phyloP scores from a whole-genome alignment of 2,888 invertebrate species.

The Macropis europaea region DNA sequence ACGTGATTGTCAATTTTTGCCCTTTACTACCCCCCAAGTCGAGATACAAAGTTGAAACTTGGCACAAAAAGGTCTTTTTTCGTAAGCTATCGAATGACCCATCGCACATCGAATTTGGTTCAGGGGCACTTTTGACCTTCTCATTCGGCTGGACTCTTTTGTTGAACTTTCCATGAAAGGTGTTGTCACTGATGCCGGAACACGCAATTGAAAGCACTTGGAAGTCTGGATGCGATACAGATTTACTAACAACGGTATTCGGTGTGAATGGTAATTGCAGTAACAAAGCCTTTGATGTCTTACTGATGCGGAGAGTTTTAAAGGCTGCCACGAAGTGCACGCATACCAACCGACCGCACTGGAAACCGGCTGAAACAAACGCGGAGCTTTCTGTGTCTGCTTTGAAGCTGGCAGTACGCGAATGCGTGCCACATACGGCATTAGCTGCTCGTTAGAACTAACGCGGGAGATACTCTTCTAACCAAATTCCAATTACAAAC shows the following conservation, averaged over 20 bases:
- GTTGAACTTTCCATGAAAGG: too few relatives aligned
- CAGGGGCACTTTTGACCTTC: too few relatives aligned
- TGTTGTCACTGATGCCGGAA: too few relatives aligned
- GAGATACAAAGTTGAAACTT: too few relatives aligned
- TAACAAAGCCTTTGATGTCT: constrained; percentile 58
- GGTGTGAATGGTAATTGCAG: constrained; percentile 47
- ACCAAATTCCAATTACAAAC: constrained; percentile 17
- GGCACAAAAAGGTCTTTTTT: too few relatives aligned
- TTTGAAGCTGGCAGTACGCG: constrained; percentile 39
- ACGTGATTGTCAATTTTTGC: too few relatives aligned
- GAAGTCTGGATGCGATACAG: background rate
- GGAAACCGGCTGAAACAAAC: constrained; percentile 39
- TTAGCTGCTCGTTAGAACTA: constrained; percentile 52
- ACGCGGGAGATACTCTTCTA: constrained; percentile 35
- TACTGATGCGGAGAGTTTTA: constrained; percentile 53
- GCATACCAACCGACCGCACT: constrained; percentile 53
- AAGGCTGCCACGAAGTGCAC: constrained; percentile 47
- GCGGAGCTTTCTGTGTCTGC: constrained; percentile 44
- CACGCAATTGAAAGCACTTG: too few relatives aligned
- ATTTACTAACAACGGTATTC: constrained; percentile 11
- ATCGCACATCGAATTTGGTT: too few relatives aligned
- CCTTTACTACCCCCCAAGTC: too few relatives aligned
- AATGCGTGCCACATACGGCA: constrained; percentile 32
- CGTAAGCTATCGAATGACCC: too few relatives aligned
- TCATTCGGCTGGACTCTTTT: too few relatives aligned